phyloP scores from a whole-genome alignment of 2,888 invertebrate species.

The Xestia xanthographa region DNA sequence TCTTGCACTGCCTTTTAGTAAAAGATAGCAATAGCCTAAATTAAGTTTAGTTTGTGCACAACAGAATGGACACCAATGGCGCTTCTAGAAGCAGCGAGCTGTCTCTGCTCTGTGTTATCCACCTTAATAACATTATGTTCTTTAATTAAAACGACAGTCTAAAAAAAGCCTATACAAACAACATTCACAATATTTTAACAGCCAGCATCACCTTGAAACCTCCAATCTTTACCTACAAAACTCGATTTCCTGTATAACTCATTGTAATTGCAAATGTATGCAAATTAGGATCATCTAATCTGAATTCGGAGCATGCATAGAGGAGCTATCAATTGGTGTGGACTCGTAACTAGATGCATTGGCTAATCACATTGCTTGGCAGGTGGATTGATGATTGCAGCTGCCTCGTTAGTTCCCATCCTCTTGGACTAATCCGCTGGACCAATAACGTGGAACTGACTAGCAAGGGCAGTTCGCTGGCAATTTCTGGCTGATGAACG shows the following conservation, averaged over 20 bases:
- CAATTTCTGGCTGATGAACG: not conserved
- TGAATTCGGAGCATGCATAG: conserved; percentile 23
- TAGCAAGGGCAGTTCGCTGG: not conserved
- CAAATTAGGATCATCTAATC: conserved; percentile 49
- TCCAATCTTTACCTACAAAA: conserved; percentile 14
- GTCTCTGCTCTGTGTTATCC: not conserved
- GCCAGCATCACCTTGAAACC: conserved; percentile 32
- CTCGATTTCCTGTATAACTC: conserved; percentile 29
- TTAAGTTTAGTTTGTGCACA: too few species aligned
- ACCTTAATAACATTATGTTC: not conserved
- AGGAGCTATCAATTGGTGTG: conserved; percentile 57
- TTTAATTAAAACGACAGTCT: not conserved
- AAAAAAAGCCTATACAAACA: conserved; percentile 1
- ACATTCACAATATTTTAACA: conserved; percentile 27
- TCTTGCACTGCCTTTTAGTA: too few species aligned
- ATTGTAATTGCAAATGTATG: conserved; percentile 59
- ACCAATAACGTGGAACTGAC: conserved; percentile 8
- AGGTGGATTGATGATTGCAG: conserved; percentile 56
- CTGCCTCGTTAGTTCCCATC: conserved; percentile 49
- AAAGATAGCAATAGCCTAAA: too few species aligned
- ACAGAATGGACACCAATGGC: too few species aligned
- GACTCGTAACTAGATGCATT: conserved; percentile 57
- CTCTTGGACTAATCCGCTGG: conserved; percentile 31
- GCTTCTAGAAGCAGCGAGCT: not conserved
- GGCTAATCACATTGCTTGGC: conserved; percentile 57